Evolutionary conservation across 2,797 vertebrate genomes (phyloP), one percentile per base, ranked within the genome.

Genomic region (Valencia hispanica): DNA sequence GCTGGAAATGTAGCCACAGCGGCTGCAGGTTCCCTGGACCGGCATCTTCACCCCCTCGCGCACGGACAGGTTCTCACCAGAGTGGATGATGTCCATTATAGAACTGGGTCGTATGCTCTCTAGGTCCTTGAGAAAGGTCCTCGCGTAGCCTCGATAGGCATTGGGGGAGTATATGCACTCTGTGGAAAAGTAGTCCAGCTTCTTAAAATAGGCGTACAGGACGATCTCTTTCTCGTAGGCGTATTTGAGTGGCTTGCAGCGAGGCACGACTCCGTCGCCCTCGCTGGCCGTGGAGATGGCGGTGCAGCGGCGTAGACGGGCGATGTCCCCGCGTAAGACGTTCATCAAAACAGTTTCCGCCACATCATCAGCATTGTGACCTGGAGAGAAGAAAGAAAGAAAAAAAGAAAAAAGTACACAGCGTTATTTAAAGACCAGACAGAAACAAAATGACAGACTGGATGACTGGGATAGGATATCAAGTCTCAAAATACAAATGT

Each of bases 151-250:
- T 0, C 97, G 95, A 86, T 97, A 97, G n/a, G 97, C 97, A 27
- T 97, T 97, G n/a, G 97, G 97, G 0, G 97, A 97, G 74, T 97
- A 97, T 45, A 96, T 94, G 2, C 97, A 97, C 86, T 98, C 97
- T 0, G 97, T 97, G 30, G 96, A 97, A 86, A 98, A 97, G 92
- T 98, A 98, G 93, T 97, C 95, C 8, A 98, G 84, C 82, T 95
- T 96, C 45, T 97, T 96, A 81, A 98, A 98, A 87, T 98, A 96
- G 11, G 97, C 97, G 0, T 98, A 98, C 36, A 98, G 93, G 50
- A 98, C 97, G 1, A 98, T 98, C 93, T 98, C 97, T 85, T 98
- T 98, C 91, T 98, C 97, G 1, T 97, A 98, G 2, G 97, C 95
- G 1, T 97, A 96, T 81, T 97, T 96, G 72, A 98, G 93, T 0